A percentile compares a stretch with the other conserved stretches of the same genome.
phyloP scores from a whole-genome alignment of 2,797 vertebrate genomes.

The Sebastes nivosus region DNA sequence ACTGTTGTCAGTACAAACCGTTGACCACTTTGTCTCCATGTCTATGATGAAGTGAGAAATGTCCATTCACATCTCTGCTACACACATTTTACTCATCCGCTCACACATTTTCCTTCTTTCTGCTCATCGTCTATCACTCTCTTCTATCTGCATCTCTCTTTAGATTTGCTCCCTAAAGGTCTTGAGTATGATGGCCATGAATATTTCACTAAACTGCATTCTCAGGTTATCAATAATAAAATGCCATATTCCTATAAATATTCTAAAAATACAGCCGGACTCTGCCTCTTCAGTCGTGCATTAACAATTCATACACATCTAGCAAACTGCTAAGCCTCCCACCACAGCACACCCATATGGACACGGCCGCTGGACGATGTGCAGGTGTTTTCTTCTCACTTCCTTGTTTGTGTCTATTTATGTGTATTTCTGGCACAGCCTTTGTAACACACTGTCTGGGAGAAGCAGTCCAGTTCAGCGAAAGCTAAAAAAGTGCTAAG shows the following conservation, averaged over 20 bases:
- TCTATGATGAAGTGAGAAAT: neutral
- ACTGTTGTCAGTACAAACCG: neutral
- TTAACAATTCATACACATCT: conserved; percentile 79
- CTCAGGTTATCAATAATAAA: conserved; percentile 86
- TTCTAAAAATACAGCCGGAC: conserved; percentile 84
- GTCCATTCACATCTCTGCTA: neutral
- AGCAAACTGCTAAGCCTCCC: conserved; percentile 62
- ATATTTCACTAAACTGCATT: conserved; percentile 84
- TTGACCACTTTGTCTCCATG: neutral
- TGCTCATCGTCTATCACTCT: conserved; percentile 29
- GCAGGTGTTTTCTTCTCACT: conserved; percentile 44
- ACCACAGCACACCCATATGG: conserved; percentile 27
- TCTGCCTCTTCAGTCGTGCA: conserved; percentile 61
- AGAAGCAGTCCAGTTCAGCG: conserved; percentile 20
- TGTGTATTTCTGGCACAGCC: conserved; percentile 1
- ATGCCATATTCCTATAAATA: conserved; percentile 84
- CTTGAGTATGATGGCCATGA: conserved; percentile 69
- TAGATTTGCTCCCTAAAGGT: conserved; percentile 68
- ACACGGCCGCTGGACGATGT: conserved; percentile 29
- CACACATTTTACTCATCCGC: neutral
- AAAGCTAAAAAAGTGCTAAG: conserved; percentile 30
- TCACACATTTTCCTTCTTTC: conserved; percentile 2
- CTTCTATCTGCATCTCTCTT: conserved; percentile 46
- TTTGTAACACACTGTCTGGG: conserved; percentile 9
- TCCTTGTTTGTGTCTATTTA: conserved; percentile 10